These are phyloP conservation scores for Heliconius cydno DNA, from an alignment of 2,888 invertebrate species.

Conservation along the genomic window DNA sequence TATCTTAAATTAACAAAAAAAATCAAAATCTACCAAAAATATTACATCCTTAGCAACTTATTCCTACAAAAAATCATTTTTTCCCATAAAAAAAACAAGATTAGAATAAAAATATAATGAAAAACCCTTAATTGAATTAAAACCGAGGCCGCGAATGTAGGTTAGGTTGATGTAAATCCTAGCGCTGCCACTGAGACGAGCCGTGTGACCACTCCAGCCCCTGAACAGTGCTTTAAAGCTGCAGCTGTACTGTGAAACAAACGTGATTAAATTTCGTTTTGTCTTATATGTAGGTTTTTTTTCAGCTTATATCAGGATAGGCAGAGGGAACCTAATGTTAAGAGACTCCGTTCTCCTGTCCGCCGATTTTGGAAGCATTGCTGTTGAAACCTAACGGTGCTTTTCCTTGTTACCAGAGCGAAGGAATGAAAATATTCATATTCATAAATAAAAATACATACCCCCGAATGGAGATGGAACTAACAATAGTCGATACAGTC, in stretches of 20 bases:
- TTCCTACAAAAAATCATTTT: not conserved
- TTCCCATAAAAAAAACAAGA: not conserved
- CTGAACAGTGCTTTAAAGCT: constrained; percentile 29
- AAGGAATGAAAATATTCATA: too few species aligned
- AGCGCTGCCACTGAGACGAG: constrained; percentile 25
- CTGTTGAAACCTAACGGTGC: too few species aligned
- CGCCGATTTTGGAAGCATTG: too few species aligned
- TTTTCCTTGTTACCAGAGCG: too few species aligned
- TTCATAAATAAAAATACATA: too few species aligned
- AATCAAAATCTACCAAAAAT: too few species aligned
- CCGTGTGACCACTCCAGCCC: constrained; percentile 26
- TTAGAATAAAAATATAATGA: constrained; percentile 21
- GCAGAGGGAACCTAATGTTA: too few species aligned
- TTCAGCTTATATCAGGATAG: not conserved
- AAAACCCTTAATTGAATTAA: constrained; percentile 26
- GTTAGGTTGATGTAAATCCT: constrained; percentile 37
- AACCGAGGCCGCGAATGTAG: constrained; percentile 30
- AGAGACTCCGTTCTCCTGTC: too few species aligned
- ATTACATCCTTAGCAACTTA: not conserved
- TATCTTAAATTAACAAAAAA: too few species aligned
- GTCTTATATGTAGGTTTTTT: not conserved
- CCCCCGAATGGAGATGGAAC: too few species aligned
- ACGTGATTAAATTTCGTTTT: constrained; percentile 12
- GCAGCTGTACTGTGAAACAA: constrained; percentile 3
- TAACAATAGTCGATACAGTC: too few species aligned